Evolutionary conservation across 2,888 invertebrate genomes (phyloP).

Genomic region (Drosophila sordidapex): DNA sequence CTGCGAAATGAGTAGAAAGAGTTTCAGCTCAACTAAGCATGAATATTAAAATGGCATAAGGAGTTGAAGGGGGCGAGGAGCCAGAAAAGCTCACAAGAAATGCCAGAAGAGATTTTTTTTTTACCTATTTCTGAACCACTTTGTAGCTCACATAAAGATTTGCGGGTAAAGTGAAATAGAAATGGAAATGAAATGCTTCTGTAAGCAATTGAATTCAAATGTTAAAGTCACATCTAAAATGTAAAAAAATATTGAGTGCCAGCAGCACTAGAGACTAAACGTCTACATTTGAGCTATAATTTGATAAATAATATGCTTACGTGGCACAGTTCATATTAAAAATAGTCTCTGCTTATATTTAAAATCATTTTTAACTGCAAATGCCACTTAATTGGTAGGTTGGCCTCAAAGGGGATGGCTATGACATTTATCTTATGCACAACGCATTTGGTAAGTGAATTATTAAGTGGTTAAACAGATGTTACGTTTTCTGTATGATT

Average conservation of each 20-base stretch:
- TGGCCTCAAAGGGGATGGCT: background rate
- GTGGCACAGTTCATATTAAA: background rate
- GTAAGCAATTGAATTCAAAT: background rate
- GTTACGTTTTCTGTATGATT: background rate
- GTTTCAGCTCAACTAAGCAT: conserved; percentile 54
- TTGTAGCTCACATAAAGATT: conserved; percentile 18
- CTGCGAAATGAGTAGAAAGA: conserved; percentile 37
- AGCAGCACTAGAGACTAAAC: background rate
- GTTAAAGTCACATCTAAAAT: background rate
- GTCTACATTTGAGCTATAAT: background rate
- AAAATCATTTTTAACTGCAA: background rate
- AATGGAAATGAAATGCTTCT: conserved; percentile 13
- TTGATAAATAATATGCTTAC: conserved; percentile 20
- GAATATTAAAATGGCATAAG: conserved; percentile 48
- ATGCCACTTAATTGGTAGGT: background rate
- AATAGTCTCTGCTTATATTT: background rate
- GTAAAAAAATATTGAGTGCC: background rate
- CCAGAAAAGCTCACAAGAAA: conserved; percentile 2
- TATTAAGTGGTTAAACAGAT: background rate
- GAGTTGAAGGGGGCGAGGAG: background rate
- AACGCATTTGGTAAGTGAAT: conserved; percentile 1
- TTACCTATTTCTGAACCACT: conserved; percentile 2
- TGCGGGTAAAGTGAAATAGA: conserved; percentile 2
- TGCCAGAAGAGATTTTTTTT: background rate
- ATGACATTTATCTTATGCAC: conserved; percentile 1